Percentiles rank a stretch among this genome's conserved stretches.
Evolutionary conservation across 2,888 invertebrate species (phyloP).

Genomic region (Phanerotoma sp.): DNA sequence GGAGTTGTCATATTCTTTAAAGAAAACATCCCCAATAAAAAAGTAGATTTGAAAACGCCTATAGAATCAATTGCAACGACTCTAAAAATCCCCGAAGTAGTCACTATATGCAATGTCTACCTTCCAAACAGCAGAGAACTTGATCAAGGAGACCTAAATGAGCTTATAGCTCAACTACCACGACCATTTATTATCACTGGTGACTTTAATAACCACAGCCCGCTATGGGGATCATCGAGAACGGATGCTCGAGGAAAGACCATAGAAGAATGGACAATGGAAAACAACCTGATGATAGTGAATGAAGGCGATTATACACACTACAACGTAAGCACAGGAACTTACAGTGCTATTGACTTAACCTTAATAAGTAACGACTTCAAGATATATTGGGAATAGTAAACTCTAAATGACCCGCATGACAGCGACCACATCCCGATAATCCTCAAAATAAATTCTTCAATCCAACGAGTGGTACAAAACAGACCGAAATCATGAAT

Average conservation of each 20-base stretch:
- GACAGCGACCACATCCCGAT: constrained; percentile 9
- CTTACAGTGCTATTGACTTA: neutral
- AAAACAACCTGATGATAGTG: neutral
- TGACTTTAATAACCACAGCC: constrained; percentile 33
- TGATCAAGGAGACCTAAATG: constrained; percentile 5
- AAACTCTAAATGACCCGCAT: neutral
- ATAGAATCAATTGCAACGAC: too few species aligned
- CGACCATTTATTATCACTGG: constrained; percentile 33
- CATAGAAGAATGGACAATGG: neutral
- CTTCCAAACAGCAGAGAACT: constrained; percentile 9
- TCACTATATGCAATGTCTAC: constrained; percentile 28
- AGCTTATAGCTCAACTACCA: constrained; percentile 30
- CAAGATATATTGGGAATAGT: neutral
- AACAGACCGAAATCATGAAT: neutral
- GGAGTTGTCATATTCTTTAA: too few species aligned
- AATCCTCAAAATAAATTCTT: too few species aligned
- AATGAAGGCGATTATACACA: neutral
- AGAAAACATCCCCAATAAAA: too few species aligned
- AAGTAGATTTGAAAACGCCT: too few species aligned
- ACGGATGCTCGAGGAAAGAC: constrained; percentile 28
- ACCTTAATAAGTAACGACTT: neutral
- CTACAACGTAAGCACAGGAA: neutral
- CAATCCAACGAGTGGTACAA: too few species aligned
- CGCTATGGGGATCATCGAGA: constrained; percentile 26
- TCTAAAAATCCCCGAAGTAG: too few species aligned